Conservation (phyloP, 2,113 vertebrate species). For the Ceuthmochares aereus region DNA sequence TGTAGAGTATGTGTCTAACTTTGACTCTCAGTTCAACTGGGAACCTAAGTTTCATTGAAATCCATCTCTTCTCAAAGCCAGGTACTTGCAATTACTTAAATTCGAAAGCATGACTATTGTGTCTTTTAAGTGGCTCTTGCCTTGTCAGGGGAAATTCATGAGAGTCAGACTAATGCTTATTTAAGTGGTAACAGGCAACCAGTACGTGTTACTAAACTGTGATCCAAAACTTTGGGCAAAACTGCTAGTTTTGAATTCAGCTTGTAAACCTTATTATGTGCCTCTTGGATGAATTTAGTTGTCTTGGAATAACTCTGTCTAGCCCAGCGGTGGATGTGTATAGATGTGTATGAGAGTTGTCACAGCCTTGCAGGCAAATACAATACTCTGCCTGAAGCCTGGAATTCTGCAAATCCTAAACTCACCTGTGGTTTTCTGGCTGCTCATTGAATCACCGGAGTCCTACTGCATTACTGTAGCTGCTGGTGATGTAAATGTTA, state of each 20-base stretch:
- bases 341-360: background rate
- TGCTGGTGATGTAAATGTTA: background rate
- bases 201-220: background rate
- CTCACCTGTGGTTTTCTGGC: background rate
- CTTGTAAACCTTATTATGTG: background rate
- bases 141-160: background rate
- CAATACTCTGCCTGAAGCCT: background rate
- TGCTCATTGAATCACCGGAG: background rate
- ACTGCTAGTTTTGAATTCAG: background rate
- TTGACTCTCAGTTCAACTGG: background rate
- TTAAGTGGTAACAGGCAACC: background rate
- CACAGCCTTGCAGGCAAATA: background rate
- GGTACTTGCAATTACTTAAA: background rate
- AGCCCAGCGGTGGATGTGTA: rapidly evolving
- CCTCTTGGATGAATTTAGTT: background rate
- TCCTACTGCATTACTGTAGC: background rate
- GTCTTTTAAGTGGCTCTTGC: background rate
- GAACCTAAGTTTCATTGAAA: background rate
- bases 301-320: background rate
- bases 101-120: background rate
- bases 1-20: background rate
- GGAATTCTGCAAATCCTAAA: background rate
- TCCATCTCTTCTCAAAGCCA: background rate
- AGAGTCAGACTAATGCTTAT: background rate
- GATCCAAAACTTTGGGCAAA: background rate